Base-by-base conservation (phyloP, 92 coral and sea anemone genomes). In the Bergia puertoricense region DNA sequence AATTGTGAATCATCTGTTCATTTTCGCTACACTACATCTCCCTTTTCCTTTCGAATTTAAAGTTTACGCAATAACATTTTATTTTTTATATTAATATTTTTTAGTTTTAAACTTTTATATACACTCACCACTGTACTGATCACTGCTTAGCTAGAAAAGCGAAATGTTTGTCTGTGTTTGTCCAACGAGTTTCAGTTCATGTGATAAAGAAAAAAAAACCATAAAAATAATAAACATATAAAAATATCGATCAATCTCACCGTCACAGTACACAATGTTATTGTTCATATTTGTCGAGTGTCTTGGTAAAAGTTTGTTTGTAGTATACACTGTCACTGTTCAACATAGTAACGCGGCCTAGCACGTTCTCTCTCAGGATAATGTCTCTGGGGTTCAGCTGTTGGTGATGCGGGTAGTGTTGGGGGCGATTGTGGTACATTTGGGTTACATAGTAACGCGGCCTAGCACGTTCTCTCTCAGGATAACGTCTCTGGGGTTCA, bases 291-390 rank as follows among this genome's bases (percentile, higher is more conserved):
- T 76, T 16, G 80, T 42, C 57, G 36, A 76, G 56, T 43, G 80
- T 76, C 80, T 76, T 76, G 80, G 80, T 76, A 76, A 76, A 76
- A 74, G 50, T 40, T 76, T 76, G 56, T 76, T 76, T 30, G 37
- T 18, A 44, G 59, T 22, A 56, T 76, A 76, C 80, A 76, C 18
- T 36, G 56, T 76, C 80, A 43, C 36, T 76, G 80, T 76, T 43
- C 56, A 15, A 18, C 59, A 43, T 42, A 43, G 43, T 76, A 76
- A 30, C 57, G 80, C 79, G 79, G 78, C 18, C 78, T 74, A 37
- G 41, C 45, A 9, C 78, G 78, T 37, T 42, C 14, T 74, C 77
- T 72, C 78, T 74, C 42, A 37, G 78, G 78, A 74, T 74, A 74
- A 3, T 20, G 41, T 74, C 45, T 37, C 45, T 74, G 1, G 45